A percentile compares a stretch with the other conserved stretches of the same genome.
Conservation (phyloP, 2,113 vertebrate species). For the Fulica atra region DNA sequence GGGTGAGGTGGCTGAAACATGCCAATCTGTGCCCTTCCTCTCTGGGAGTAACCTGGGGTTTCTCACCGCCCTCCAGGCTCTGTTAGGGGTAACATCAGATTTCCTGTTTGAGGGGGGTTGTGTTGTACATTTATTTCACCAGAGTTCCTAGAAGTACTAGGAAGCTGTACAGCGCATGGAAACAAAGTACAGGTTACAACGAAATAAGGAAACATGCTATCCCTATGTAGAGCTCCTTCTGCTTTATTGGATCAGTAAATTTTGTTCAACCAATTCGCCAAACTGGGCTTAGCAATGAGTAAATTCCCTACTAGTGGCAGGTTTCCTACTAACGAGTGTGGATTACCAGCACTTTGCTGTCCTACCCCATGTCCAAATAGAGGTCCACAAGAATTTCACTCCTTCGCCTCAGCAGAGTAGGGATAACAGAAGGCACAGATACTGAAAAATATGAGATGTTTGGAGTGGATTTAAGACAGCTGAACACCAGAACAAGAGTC, state of each 20-base stretch:
- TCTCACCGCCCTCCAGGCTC: neutral
- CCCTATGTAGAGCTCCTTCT: neutral
- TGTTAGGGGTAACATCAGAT: neutral
- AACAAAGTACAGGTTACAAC: neutral
- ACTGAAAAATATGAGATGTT: neutral
- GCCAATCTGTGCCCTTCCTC: neutral
- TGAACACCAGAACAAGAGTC: neutral
- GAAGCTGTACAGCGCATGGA: neutral
- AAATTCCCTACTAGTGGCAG: neutral
- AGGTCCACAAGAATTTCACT: neutral
- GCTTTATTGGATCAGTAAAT: neutral
- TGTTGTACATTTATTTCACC: neutral
- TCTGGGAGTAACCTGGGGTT: neutral
- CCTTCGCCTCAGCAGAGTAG: neutral
- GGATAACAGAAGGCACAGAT: neutral
- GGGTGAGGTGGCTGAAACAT: neutral
- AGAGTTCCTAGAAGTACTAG: neutral
- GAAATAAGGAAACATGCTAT: neutral
- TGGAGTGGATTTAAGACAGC: neutral
- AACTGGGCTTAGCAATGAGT: neutral
- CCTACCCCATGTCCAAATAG: neutral
- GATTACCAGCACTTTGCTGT: neutral
- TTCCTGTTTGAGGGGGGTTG: neutral
- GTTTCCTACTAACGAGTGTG: neutral
- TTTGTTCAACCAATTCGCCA: neutral